phyloP scores from a whole-genome alignment of 2,797 vertebrate species.

The Alosa sapidissima region DNA sequence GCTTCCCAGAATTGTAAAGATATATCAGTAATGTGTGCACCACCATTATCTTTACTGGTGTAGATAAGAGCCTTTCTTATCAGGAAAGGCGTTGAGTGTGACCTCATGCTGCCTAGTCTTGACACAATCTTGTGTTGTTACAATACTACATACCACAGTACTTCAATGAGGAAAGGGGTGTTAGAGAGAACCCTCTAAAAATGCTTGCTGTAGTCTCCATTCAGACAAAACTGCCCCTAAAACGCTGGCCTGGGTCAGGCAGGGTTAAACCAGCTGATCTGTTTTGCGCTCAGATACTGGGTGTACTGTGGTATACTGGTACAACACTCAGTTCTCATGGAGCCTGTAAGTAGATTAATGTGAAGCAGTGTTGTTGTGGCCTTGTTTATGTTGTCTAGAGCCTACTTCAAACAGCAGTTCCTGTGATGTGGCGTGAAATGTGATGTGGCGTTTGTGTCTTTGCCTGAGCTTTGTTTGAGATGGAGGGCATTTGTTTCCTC shows the following conservation, averaged over 20 bases:
- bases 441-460: not conserved
- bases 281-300: not conserved
- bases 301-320: not conserved
- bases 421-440: not conserved
- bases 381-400: not conserved
- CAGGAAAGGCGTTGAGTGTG: not conserved
- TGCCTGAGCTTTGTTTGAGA: not conserved
- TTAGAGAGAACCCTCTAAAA: not conserved
- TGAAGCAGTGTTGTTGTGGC: not conserved
- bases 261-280: not conserved
- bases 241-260: not conserved
- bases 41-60: not conserved
- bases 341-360: constrained; percentile 6
- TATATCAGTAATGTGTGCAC: not conserved
- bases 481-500: not conserved
- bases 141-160: not conserved
- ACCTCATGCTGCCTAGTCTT: not conserved
- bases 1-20: not conserved
- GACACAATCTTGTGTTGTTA: not conserved
- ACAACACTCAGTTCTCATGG: not conserved
- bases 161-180: not conserved
- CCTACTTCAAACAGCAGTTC: not conserved
- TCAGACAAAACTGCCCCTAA: not conserved
- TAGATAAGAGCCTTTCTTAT: not conserved
- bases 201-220: not conserved